These are phyloP conservation scores for Lindbergichthys nudifrons DNA, from an alignment of 2,797 vertebrate genomes.

Conservation along the genomic window DNA sequence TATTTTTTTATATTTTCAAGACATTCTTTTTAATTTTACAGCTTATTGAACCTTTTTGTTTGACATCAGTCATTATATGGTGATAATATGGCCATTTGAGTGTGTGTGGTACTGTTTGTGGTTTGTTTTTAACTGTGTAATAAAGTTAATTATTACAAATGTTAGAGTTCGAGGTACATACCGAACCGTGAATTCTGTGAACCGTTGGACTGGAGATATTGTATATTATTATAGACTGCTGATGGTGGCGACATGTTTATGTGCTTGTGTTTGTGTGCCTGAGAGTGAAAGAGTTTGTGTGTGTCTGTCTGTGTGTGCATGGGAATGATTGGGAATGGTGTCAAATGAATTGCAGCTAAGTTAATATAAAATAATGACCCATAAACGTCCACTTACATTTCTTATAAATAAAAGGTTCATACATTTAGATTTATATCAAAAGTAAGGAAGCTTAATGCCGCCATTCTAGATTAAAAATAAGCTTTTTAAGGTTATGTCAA, in stretches of 20 bases:
- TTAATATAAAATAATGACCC: slow-evolving; percentile 29
- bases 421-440: slow-evolving; percentile 10
- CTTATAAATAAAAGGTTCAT: neutral
- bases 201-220: slow-evolving; percentile 19
- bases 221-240: slow-evolving; percentile 25
- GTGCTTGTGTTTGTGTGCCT: slow-evolving; percentile 4
- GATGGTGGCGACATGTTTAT: neutral
- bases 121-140: too few relatives aligned
- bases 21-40: too few relatives aligned
- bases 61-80: too few relatives aligned
- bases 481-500: too few relatives aligned
- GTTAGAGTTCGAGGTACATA: too few relatives aligned
- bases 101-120: too few relatives aligned
- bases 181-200: too few relatives aligned
- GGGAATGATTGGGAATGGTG: slow-evolving; percentile 47
- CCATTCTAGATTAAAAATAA: too few relatives aligned
- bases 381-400: neutral
- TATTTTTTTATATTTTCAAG: too few relatives aligned
- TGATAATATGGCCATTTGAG: too few relatives aligned
- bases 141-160: too few relatives aligned
- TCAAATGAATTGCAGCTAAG: slow-evolving; percentile 37
- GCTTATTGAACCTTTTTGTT: too few relatives aligned
- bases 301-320: slow-evolving; percentile 1
- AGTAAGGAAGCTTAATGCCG: neutral
- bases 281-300: slow-evolving; percentile 2